These are phyloP conservation scores for Heliothis virescens DNA, from an alignment of 1,140 invertebrate species.

Conservation along the genomic window DNA sequence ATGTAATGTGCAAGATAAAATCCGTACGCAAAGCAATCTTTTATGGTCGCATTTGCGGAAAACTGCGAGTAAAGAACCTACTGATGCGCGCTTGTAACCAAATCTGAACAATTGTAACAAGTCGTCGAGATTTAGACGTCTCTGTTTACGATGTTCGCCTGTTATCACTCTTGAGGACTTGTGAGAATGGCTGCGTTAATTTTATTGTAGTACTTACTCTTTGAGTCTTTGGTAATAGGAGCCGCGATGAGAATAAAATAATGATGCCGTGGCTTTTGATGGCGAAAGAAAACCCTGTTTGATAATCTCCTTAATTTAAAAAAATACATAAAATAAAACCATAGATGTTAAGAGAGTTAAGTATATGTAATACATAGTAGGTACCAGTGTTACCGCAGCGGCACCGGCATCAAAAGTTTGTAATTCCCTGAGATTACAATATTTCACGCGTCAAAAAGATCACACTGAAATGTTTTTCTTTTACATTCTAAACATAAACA, in stretches of 20 bases:
- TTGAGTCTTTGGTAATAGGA: not conserved
- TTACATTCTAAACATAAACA: not conserved
- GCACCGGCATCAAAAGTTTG: not conserved
- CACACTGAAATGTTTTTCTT: not conserved
- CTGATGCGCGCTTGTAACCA: not conserved
- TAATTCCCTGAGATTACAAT: not conserved
- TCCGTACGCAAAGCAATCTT: too few relatives aligned
- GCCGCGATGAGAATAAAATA: not conserved
- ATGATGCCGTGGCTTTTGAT: not conserved
- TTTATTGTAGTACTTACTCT: slow-evolving; percentile 18
- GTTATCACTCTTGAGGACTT: slow-evolving; percentile 23
- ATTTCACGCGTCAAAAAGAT: not conserved
- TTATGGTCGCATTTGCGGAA: not conserved
- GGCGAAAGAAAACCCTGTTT: too few relatives aligned
- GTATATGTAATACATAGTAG: too few relatives aligned
- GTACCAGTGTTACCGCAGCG: not conserved
- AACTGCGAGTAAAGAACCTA: not conserved
- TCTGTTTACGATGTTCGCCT: slow-evolving; percentile 11
- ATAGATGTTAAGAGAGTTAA: too few relatives aligned
- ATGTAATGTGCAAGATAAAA: too few relatives aligned
- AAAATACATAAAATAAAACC: too few relatives aligned
- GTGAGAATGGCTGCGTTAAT: not conserved
- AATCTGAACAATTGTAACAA: slow-evolving; percentile 25
- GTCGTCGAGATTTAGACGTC: slow-evolving; percentile 15
- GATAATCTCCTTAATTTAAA: too few relatives aligned